phyloP scores from a whole-genome alignment of 92 coral and sea anemone genomes.

The Zoanthus solanderi region DNA sequence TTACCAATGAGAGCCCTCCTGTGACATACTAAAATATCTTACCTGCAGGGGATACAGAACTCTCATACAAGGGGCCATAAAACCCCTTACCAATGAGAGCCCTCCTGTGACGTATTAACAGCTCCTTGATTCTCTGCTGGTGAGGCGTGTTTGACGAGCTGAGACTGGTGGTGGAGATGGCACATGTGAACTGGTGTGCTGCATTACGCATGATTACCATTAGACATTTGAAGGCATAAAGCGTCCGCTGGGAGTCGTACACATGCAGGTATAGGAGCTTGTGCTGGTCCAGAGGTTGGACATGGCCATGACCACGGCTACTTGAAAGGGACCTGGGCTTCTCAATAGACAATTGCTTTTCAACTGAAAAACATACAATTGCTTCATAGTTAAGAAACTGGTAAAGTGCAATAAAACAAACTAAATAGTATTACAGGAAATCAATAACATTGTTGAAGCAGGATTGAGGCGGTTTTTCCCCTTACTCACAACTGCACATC shows the following conservation, averaged over 20 bases:
- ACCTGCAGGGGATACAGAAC: conserved; percentile 74
- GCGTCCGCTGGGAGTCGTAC: conserved; percentile 91
- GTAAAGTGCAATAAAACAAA: background rate
- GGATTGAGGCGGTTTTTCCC: no score
- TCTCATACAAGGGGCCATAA: conserved; percentile 92
- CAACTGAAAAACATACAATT: background rate
- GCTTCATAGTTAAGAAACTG: background rate
- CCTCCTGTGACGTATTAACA: conserved; percentile 93
- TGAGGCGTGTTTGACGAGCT: conserved; percentile 96
- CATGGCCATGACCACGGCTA: conserved; percentile 46
- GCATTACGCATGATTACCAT: conserved; percentile 82
- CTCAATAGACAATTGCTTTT: conserved; percentile 8
- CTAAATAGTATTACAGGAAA: background rate
- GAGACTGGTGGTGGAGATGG: conserved; percentile 90
- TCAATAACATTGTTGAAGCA: background rate
- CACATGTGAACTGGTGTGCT: conserved; percentile 97
- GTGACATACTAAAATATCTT: conserved; percentile 55
- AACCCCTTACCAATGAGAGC: conserved; percentile 96
- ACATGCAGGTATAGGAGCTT: conserved; percentile 87
- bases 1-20: conserved; percentile 93
- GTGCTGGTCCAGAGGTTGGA: conserved; percentile 95
- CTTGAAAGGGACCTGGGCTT: conserved; percentile 28
- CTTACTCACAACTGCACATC: no score
- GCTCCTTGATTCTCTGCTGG: conserved; percentile 95
- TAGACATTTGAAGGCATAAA: conserved; percentile 90